Evolutionary conservation across 2,888 invertebrate species (phyloP), one percentile per base, ranked within the genome.

Genomic region (Eristalis intricaria): DNA sequence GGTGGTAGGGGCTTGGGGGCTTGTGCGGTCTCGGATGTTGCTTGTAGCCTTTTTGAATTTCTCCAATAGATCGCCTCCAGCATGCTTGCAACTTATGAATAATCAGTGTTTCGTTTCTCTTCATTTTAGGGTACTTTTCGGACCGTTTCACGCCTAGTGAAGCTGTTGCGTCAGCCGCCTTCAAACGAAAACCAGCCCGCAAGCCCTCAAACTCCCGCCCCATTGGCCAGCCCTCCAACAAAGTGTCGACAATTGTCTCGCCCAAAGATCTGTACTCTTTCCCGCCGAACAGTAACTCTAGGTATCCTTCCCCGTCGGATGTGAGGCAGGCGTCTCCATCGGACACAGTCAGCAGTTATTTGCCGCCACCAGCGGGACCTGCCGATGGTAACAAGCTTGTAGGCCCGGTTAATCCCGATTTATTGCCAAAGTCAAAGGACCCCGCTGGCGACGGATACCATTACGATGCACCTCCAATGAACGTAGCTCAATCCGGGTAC

Each of bases 141-240:
- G 93, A 93, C 89, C 91, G 93, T 8, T 93, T 92, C 87, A 89
- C 92, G 0, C 93, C 93, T 0, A 91, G 92, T 10, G 92, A 93
- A 89, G 92, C 90, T 2, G 91, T 91, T 8, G 92, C 91, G 2
- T 90, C 92, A 0, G 83, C 81, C 11, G n/a, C 77, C 86, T 82
- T 92, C 90, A 81, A 90, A 81, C 78, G 88, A 80, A 75, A 89
- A 89, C 32, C 89, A 83, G 85, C 89, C 35, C 84, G 89, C 79
- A 84, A 90, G 65, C 89, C 75, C 61, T 71, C 82, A 79, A 82
- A 68, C 43, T 32, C 75, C 63, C 79, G 74, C 23, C 79, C 74
- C 15, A 60, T 82, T 63, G 85, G 78, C 40, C 82, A 82, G 66
- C 19, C 82, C 11, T 91, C 92, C 0, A 90, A 91, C 81, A 65